Percentiles rank a stretch among this genome's conserved stretches.
Conservation (phyloP, 2,888 invertebrate genomes). For the Ennomos quercinarius region DNA sequence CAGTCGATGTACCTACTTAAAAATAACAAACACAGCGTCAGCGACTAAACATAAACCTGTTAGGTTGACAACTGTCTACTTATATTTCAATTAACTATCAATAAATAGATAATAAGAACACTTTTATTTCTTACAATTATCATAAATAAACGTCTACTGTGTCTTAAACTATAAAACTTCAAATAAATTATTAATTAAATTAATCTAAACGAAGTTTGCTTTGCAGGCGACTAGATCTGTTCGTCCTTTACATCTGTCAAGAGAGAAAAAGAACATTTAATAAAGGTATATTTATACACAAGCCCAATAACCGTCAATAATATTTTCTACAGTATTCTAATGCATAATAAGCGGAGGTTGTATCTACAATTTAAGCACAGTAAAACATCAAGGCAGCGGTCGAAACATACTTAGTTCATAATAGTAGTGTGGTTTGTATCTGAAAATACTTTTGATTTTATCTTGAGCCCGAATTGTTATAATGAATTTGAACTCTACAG, state of each 20-base stretch:
- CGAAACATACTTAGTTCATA: not conserved
- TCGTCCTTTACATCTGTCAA: constrained; percentile 90
- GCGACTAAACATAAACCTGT: constrained; percentile 3
- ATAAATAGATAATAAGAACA: constrained; percentile 74
- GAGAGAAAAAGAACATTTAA: constrained; percentile 86
- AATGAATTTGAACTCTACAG: too few species aligned
- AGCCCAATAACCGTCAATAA: not conserved
- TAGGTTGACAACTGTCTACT: constrained; percentile 12
- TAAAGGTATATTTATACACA: constrained; percentile 26
- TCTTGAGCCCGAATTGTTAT: too few species aligned
- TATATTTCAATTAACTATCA: constrained; percentile 57
- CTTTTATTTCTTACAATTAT: constrained; percentile 73
- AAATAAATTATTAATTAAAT: constrained; percentile 6
- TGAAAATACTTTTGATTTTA: too few species aligned
- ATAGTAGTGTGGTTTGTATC: not conserved
- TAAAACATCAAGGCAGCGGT: constrained; percentile 35
- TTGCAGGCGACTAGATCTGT: constrained; percentile 86
- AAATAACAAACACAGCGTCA: constrained; percentile 1
- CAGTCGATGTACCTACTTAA: not conserved
- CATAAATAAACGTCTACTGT: constrained; percentile 53
- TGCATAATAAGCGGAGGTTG: constrained; percentile 35
- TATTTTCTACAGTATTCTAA: constrained; percentile 16
- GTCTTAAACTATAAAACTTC: constrained; percentile 31
- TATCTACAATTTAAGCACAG: constrained; percentile 34
- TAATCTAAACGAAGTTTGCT: constrained; percentile 59